Evolutionary conservation across 2,888 invertebrate genomes (phyloP).

Genomic region (Peribatodes rhomboidaria): DNA sequence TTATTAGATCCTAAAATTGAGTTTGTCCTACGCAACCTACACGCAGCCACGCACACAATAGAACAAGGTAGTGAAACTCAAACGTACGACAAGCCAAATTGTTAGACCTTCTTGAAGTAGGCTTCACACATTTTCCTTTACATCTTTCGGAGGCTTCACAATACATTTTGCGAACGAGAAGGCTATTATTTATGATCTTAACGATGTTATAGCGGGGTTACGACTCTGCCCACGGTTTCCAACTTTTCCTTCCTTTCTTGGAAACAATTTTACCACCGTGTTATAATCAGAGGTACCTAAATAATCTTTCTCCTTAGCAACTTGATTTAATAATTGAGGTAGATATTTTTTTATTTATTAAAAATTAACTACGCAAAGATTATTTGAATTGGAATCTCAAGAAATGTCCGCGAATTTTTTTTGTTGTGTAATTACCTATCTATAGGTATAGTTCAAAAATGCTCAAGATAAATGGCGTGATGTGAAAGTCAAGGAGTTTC

Average conservation of each 20-base stretch:
- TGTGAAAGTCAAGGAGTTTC: constrained; percentile 12
- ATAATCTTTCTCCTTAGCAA: not conserved
- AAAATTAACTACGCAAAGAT: not conserved
- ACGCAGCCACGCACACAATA: no score
- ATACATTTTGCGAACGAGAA: no score
- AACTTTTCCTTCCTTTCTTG: not conserved
- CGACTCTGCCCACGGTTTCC: not conserved
- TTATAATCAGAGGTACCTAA: not conserved
- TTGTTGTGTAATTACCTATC: not conserved
- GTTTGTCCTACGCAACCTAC: no score
- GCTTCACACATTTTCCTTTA: no score
- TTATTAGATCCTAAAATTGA: no score
- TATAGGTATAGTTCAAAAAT: constrained; percentile 13
- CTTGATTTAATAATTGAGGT: not conserved
- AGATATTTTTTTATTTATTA: not conserved
- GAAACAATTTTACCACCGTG: not conserved
- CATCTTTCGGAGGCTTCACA: not conserved
- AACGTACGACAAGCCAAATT: no score
- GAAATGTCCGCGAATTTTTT: not conserved
- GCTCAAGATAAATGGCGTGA: constrained; percentile 5
- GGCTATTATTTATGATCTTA: not conserved
- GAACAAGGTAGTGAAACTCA: no score
- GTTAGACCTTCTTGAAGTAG: no score
- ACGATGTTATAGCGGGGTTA: not conserved
- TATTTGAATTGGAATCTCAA: not conserved